These are phyloP conservation scores for Mamestra configurata DNA, from an alignment of 1,140 invertebrate species.

Conservation along the genomic window DNA sequence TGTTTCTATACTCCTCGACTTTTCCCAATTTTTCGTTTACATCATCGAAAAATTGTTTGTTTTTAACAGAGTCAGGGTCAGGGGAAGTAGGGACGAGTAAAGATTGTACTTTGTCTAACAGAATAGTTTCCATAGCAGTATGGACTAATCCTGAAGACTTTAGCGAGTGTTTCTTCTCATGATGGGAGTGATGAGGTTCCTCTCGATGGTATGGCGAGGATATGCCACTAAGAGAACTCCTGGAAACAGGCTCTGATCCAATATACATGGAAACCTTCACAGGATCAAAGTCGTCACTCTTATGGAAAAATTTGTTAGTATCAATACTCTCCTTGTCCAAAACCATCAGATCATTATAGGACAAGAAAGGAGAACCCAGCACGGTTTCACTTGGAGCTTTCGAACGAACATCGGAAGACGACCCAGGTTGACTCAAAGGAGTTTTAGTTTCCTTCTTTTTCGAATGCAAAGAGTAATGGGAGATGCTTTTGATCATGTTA, in stretches of 20 bases:
- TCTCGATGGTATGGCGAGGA: conserved; percentile 69
- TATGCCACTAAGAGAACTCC: conserved; percentile 77
- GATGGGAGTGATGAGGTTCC: conserved; percentile 67
- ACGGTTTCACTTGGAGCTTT: conserved; percentile 81
- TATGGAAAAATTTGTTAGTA: conserved; percentile 69
- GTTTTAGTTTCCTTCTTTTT: conserved; percentile 75
- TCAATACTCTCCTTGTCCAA: conserved; percentile 73
- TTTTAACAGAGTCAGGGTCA: conserved; percentile 59
- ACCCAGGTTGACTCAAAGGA: conserved; percentile 76
- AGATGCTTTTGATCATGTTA: conserved; percentile 84
- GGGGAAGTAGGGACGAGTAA: conserved; percentile 78
- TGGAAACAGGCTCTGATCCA: conserved; percentile 81
- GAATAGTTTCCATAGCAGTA: conserved; percentile 87
- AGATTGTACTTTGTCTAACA: conserved; percentile 85
- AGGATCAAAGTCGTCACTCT: conserved; percentile 76
- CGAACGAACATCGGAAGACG: conserved; percentile 74
- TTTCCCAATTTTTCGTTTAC: conserved; percentile 79
- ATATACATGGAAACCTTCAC: conserved; percentile 82
- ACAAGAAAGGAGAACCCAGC: conserved; percentile 80
- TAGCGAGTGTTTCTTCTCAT: conserved; percentile 70
- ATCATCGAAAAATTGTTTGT: conserved; percentile 78
- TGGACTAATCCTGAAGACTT: conserved; percentile 79
- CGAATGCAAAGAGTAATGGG: conserved; percentile 80
- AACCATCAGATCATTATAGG: conserved; percentile 80
- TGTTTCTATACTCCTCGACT: conserved; percentile 70